Evolutionary conservation across 2,888 invertebrate genomes (phyloP).

Genomic region (Byasa hedistus): DNA sequence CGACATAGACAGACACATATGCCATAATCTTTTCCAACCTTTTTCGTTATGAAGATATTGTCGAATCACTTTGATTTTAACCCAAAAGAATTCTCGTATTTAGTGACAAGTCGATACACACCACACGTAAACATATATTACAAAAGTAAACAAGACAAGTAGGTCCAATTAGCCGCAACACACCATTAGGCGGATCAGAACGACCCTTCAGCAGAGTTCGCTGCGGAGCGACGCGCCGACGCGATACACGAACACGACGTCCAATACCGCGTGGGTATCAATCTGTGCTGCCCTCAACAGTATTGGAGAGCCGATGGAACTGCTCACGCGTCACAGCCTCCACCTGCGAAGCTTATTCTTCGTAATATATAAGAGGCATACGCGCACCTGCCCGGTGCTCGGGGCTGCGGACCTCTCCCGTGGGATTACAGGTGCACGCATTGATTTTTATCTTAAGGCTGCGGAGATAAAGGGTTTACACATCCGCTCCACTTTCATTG

Average conservation of each 20-base stretch:
- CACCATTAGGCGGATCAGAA: constrained; percentile 17
- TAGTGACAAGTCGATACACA: too few relatives aligned
- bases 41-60: too few relatives aligned
- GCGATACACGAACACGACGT: constrained; percentile 14
- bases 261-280: constrained; percentile 24
- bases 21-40: too few relatives aligned
- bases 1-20: too few relatives aligned
- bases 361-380: constrained; percentile 53
- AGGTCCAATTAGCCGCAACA: constrained; percentile 20
- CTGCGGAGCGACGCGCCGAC: constrained; percentile 8
- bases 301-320: constrained; percentile 18
- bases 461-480: constrained; percentile 10
- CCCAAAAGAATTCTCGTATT: too few relatives aligned
- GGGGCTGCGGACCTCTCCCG: constrained; percentile 24
- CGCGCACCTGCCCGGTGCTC: constrained; percentile 37
- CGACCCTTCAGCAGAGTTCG: constrained; percentile 14
- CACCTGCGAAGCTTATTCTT: constrained; percentile 44
- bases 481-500: constrained; percentile 5
- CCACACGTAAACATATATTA: too few relatives aligned
- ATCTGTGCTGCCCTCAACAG: constrained; percentile 30
- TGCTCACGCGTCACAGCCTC: constrained; percentile 30
- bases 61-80: too few relatives aligned
- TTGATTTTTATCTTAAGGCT: constrained; percentile 26
- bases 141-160: constrained; percentile 4
- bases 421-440: constrained; percentile 28